phyloP scores from a whole-genome alignment of 1,140 invertebrate genomes.

The Aphelinus atriplicis region DNA sequence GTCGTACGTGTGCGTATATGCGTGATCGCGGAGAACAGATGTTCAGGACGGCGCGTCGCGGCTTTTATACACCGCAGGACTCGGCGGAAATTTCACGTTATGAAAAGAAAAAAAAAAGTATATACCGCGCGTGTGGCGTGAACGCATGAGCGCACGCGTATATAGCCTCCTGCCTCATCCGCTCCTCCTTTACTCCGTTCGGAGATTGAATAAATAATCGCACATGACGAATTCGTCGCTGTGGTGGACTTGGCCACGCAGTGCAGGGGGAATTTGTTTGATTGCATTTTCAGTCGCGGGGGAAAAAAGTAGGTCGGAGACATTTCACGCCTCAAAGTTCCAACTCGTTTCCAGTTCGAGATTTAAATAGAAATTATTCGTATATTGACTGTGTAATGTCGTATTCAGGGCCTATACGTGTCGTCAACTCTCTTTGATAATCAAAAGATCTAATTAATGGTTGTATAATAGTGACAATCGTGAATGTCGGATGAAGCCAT shows the following conservation, averaged over 20 bases:
- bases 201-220: constrained; percentile 23
- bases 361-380: no score
- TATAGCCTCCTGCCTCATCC: no score
- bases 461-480: no score
- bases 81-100: constrained; percentile 19
- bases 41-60: neutral
- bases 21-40: constrained; percentile 19
- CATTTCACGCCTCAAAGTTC: no score
- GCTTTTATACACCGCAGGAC: neutral
- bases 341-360: no score
- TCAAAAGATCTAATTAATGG: no score
- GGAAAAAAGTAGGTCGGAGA: constrained; percentile 6
- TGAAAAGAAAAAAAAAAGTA: neutral
- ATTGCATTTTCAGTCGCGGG: neutral
- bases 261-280: neutral
- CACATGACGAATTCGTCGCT: no score
- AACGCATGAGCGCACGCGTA: neutral
- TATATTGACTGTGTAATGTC: no score
- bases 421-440: no score
- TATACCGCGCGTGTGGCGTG: neutral
- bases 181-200: neutral
- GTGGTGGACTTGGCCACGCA: no score
- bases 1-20: neutral
- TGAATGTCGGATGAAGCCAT: no score
- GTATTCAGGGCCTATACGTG: no score